phyloP scores from a whole-genome alignment of 2,888 invertebrate genomes.

The Congeria kusceri region DNA sequence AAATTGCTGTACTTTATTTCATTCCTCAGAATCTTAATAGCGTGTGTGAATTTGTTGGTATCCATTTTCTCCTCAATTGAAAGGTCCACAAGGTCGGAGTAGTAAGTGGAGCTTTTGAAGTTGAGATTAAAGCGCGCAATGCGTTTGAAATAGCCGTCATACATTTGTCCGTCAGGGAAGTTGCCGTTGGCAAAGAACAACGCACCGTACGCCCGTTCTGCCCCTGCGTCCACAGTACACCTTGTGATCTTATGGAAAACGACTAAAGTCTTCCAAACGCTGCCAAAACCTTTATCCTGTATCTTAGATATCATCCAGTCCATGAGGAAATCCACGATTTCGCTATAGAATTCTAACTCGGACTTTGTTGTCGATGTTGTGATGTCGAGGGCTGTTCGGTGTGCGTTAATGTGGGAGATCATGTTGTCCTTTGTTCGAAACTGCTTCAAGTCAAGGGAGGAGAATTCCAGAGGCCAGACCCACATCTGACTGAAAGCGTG shows the following conservation, averaged over 20 bases:
- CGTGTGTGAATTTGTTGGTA: slow-evolving; percentile 21
- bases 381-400: slow-evolving; percentile 27
- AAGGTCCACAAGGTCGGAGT: slow-evolving; percentile 91
- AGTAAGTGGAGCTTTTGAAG: slow-evolving; percentile 92
- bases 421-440: slow-evolving; percentile 35
- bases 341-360: slow-evolving; percentile 67
- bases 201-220: slow-evolving; percentile 94
- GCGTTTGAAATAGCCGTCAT: slow-evolving; percentile 92
- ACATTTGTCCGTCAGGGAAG: slow-evolving; percentile 89
- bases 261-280: slow-evolving; percentile 87
- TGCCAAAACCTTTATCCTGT: slow-evolving; percentile 70
- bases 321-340: slow-evolving; percentile 71
- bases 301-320: slow-evolving; percentile 74
- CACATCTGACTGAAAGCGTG: slow-evolving; percentile 62
- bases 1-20: slow-evolving; percentile 61
- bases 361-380: slow-evolving; percentile 15
- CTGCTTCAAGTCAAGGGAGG: slow-evolving; percentile 11
- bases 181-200: slow-evolving; percentile 93
- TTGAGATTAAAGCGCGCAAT: slow-evolving; percentile 93
- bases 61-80: slow-evolving; percentile 18
- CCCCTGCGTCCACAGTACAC: slow-evolving; percentile 94
- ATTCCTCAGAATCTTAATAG: slow-evolving; percentile 86
- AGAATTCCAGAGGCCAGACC: slow-evolving; percentile 47
- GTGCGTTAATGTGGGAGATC: slow-evolving; percentile 24
- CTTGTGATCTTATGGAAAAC: slow-evolving; percentile 94